A percentile compares a stretch with the other conserved stretches of the same genome.
Conservation (phyloP, 2,888 invertebrate species). For the Taenaris catops region DNA sequence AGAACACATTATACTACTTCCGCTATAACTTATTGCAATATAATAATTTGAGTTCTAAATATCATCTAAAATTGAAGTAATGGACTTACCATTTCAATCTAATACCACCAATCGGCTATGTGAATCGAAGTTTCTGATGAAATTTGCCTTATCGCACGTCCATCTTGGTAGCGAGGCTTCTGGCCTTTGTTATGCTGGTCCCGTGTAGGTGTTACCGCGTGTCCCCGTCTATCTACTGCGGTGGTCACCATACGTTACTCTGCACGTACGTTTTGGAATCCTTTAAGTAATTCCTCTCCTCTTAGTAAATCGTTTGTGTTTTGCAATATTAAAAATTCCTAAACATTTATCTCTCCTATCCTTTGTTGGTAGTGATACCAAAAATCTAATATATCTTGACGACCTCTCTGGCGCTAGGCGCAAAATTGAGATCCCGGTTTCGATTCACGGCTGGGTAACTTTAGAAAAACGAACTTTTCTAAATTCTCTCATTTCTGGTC, state of each 20-base stretch:
- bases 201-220: slow-evolving; percentile 36
- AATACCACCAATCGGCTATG: slow-evolving; percentile 3
- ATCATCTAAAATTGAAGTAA: background rate
- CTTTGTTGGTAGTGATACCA: too few species aligned
- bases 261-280: slow-evolving; percentile 37
- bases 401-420: too few species aligned
- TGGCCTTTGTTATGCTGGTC: slow-evolving; percentile 53
- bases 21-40: slow-evolving; percentile 3
- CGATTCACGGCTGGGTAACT: too few species aligned
- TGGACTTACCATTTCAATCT: too few species aligned
- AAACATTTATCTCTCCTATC: too few species aligned
- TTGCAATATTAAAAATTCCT: slow-evolving; percentile 1
- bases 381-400: too few species aligned
- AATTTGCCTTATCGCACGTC: slow-evolving; percentile 55
- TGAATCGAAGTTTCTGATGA: slow-evolving; percentile 17
- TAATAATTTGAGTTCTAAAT: background rate
- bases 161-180: slow-evolving; percentile 44
- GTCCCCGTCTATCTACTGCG: slow-evolving; percentile 40
- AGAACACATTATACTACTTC: background rate
- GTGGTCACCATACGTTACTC: slow-evolving; percentile 52
- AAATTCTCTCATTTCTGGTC: too few species aligned
- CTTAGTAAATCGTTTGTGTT: slow-evolving; percentile 11
- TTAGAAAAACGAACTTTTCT: too few species aligned
- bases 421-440: too few species aligned
- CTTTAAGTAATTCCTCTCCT: slow-evolving; percentile 24